Percentiles rank a stretch among this genome's conserved stretches.
Evolutionary conservation across 1,140 invertebrate genomes (phyloP).

Genomic region (Oryzaephilus surinamensis): DNA sequence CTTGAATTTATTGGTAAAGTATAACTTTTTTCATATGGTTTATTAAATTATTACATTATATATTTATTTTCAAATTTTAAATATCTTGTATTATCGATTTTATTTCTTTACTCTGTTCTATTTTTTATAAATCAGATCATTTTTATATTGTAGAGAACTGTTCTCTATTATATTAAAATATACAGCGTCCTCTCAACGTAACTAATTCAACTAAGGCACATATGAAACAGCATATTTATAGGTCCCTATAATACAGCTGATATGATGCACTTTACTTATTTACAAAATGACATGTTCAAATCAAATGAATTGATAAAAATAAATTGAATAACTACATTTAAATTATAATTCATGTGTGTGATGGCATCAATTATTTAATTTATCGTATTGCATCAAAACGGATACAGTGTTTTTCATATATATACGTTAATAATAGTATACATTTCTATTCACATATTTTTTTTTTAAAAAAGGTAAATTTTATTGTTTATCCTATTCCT

Average conservation of each 20-base stretch:
- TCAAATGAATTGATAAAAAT: conserved; percentile 18
- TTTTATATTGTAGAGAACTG: too few relatives aligned
- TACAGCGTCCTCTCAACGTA: too few relatives aligned
- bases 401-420: conserved; percentile 8
- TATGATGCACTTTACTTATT: neutral
- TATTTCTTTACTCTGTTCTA: too few relatives aligned
- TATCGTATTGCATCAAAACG: conserved; percentile 1
- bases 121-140: too few relatives aligned
- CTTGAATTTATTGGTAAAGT: too few relatives aligned
- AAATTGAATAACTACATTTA: conserved; percentile 25
- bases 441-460: conserved; percentile 3
- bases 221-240: neutral
- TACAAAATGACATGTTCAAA: conserved; percentile 11
- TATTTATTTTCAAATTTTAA: too few relatives aligned
- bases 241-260: too few relatives aligned
- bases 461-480: conserved; percentile 6
- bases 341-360: conserved; percentile 11
- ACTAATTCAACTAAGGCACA: neutral
- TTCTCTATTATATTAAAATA: too few relatives aligned
- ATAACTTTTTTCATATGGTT: too few relatives aligned
- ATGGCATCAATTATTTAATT: conserved; percentile 19
- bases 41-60: too few relatives aligned
- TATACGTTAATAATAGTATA: neutral
- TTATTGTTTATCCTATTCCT: neutral
- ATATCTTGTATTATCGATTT: too few relatives aligned